Evolutionary conservation across 2,797 vertebrate species (phyloP).

Genomic region (Gallirallus australis): DNA sequence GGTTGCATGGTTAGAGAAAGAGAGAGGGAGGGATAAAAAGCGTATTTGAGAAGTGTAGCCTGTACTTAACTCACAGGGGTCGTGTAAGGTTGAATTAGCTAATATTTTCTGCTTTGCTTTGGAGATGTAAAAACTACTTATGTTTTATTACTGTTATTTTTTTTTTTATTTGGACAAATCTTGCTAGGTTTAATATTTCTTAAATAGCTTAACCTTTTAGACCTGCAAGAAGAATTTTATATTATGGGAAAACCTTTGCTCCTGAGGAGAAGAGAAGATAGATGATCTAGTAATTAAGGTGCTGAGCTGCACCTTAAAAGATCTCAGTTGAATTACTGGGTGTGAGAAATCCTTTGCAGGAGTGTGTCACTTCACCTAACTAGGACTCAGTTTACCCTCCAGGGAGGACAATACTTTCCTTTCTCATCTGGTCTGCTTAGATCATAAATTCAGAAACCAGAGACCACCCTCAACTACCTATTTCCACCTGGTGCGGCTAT

Average conservation of each 20-base stretch:
- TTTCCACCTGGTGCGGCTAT: background rate
- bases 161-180: background rate
- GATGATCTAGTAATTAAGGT: background rate
- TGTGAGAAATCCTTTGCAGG: background rate
- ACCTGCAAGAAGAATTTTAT: constrained; percentile 8
- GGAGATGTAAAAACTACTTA: constrained; percentile 31
- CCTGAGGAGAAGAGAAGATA: background rate
- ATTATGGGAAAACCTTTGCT: constrained; percentile 4
- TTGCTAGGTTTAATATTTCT: constrained; percentile 33
- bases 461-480: background rate
- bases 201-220: constrained; percentile 37
- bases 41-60: constrained; percentile 46
- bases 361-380: background rate
- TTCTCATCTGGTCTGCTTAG: background rate
- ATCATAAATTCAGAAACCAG: background rate
- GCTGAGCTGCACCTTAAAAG: background rate
- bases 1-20: constrained; percentile 43
- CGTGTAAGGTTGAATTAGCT: constrained; percentile 65
- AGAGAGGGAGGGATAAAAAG: constrained; percentile 30
- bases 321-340: background rate
- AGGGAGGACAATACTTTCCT: background rate
- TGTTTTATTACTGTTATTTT: constrained; percentile 23
- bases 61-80: constrained; percentile 57
- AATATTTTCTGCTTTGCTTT: constrained; percentile 56
- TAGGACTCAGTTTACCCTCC: background rate